Evolutionary conservation across 2,113 vertebrate genomes (phyloP).

Genomic region (Willisornis vidua): DNA sequence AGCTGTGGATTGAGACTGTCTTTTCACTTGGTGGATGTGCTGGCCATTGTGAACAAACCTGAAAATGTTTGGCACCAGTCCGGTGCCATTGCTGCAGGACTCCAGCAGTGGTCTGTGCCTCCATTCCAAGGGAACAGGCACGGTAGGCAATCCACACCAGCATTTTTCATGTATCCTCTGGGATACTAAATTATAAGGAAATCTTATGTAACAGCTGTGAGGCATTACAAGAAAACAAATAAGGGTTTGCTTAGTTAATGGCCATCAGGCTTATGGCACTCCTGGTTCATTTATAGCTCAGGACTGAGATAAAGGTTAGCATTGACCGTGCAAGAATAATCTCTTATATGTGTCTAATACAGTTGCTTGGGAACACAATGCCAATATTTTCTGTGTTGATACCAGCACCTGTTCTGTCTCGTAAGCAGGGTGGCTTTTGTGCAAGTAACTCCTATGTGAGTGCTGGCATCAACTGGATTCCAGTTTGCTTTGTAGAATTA

Average conservation of each 20-base stretch:
- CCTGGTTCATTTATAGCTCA: background rate
- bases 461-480: background rate
- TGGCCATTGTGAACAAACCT: background rate
- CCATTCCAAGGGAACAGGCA: background rate
- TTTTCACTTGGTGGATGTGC: background rate
- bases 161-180: background rate
- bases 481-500: background rate
- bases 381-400: slow-evolving; percentile 28
- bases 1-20: background rate
- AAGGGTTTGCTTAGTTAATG: slow-evolving; percentile 48
- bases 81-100: background rate
- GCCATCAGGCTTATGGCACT: background rate
- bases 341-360: background rate
- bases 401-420: slow-evolving; percentile 39
- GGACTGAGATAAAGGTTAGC: slow-evolving; percentile 20
- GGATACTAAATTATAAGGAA: background rate
- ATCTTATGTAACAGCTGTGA: slow-evolving; percentile 22
- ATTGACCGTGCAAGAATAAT: slow-evolving; percentile 9
- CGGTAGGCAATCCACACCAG: accelerated
- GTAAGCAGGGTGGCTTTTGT: background rate
- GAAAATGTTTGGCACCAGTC: background rate
- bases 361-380: slow-evolving; percentile 58
- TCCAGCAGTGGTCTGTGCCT: background rate
- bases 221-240: slow-evolving; percentile 13
- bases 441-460: background rate